These are phyloP conservation scores for Champsocephalus gunnari DNA, from an alignment of 2,797 vertebrate species.

Conservation along the genomic window DNA sequence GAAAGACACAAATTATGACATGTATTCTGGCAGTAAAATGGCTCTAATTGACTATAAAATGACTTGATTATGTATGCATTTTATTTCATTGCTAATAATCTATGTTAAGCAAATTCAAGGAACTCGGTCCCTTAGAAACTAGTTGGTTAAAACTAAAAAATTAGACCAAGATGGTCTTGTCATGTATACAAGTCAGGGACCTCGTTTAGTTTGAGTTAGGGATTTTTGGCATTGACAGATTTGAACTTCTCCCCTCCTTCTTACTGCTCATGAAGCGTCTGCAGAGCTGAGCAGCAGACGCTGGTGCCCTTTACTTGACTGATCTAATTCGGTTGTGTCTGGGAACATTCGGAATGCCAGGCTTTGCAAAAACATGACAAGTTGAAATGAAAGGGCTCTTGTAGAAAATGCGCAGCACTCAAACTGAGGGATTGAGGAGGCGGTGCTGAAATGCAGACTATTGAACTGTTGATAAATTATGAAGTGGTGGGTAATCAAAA, in stretches of 20 bases:
- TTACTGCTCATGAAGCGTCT: slow-evolving; percentile 58
- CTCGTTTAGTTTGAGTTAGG: slow-evolving; percentile 58
- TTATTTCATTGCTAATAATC: slow-evolving; percentile 44
- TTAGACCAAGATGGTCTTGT: slow-evolving; percentile 23
- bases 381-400: slow-evolving; percentile 73
- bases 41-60: slow-evolving; percentile 24
- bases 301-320: slow-evolving; percentile 76
- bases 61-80: slow-evolving; percentile 30
- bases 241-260: slow-evolving; percentile 44
- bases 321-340: slow-evolving; percentile 82
- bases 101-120: slow-evolving; percentile 40
- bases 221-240: slow-evolving; percentile 64
- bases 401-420: slow-evolving; percentile 57
- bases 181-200: slow-evolving; percentile 27
- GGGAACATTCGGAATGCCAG: slow-evolving; percentile 71
- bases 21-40: slow-evolving; percentile 36
- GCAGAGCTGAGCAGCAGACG: slow-evolving; percentile 64
- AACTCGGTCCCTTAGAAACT: slow-evolving; percentile 13
- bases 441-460: slow-evolving; percentile 54
- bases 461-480: slow-evolving; percentile 65
- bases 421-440: slow-evolving; percentile 42
- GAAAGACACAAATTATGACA: slow-evolving; percentile 58
- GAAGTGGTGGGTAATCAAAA: slow-evolving; percentile 59
- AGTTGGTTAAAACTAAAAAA: slow-evolving; percentile 43
- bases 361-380: slow-evolving; percentile 78